Conservation (phyloP, 2,113 vertebrate genomes). For the Siniperca chuatsi region DNA sequence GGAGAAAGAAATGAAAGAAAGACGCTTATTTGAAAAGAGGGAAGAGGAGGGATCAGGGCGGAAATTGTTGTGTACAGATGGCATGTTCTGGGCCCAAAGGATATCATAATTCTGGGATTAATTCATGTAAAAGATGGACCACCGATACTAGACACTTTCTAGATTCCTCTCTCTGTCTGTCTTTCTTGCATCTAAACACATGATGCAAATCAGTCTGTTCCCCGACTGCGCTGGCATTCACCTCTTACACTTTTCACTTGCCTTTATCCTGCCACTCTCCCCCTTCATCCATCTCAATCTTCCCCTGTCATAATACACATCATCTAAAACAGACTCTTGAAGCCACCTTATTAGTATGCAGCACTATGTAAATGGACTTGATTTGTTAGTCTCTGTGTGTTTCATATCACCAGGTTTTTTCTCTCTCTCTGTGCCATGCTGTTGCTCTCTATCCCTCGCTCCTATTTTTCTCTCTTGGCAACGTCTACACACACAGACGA, state of each 20-base stretch:
- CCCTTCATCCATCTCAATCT: conserved; percentile 21
- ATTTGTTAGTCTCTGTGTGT: conserved; percentile 62
- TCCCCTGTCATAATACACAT: conserved; percentile 36
- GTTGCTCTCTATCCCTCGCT: conserved; percentile 45
- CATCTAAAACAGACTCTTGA: conserved; percentile 60
- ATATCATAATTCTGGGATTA: conserved; percentile 72
- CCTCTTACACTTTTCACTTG: background rate
- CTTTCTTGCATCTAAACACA: background rate
- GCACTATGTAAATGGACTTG: conserved; percentile 66
- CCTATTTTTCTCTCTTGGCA: conserved; percentile 68
- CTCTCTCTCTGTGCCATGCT: conserved; percentile 20
- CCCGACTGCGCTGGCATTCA: background rate
- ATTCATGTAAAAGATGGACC: conserved; percentile 58
- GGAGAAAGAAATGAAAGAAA: conserved; percentile 9
- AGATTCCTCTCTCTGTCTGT: background rate
- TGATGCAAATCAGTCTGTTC: conserved; percentile 1
- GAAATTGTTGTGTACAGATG: conserved; percentile 71
- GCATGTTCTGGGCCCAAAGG: conserved; percentile 65
- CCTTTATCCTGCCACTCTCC: background rate
- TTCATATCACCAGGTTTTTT: conserved; percentile 56
- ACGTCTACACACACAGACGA: conserved; percentile 58
- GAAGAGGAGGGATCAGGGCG: conserved; percentile 44
- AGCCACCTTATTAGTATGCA: conserved; percentile 67
- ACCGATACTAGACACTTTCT: background rate
- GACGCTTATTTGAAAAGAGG: conserved; percentile 41